phyloP scores from a whole-genome alignment of 2,113 vertebrate genomes.

The Colinus virginianus region DNA sequence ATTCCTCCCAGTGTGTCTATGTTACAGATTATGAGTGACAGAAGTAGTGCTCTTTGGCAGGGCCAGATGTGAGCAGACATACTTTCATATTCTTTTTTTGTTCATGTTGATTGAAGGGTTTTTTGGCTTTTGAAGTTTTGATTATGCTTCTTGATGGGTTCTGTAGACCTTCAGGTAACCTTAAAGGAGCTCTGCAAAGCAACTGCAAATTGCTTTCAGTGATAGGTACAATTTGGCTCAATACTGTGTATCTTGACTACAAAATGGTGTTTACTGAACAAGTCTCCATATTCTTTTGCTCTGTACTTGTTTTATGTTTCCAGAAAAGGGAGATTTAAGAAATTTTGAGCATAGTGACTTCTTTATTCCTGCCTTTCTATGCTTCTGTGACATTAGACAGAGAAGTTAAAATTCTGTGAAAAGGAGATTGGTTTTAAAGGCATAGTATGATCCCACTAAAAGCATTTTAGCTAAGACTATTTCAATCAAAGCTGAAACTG shows the following conservation, averaged over 20 bases:
- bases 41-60: not conserved
- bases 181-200: not conserved
- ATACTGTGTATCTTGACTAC: not conserved
- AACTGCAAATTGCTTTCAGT: not conserved
- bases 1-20: not conserved
- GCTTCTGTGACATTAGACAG: not conserved
- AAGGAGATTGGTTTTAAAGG: not conserved
- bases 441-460: not conserved
- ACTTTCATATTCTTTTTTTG: not conserved
- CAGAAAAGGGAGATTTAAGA: not conserved
- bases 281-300: not conserved
- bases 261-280: not conserved
- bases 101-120: not conserved
- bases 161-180: not conserved
- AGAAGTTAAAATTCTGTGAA: not conserved
- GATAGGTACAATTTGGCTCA: not conserved
- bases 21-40: not conserved
- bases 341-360: not conserved
- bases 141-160: not conserved
- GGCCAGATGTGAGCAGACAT: not conserved
- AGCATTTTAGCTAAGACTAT: not conserved
- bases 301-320: not conserved
- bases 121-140: not conserved
- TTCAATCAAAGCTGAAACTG: not conserved
- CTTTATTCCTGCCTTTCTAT: not conserved